Base-by-base conservation (phyloP, 2,888 invertebrate genomes). In the Achlya flavicornis region DNA sequence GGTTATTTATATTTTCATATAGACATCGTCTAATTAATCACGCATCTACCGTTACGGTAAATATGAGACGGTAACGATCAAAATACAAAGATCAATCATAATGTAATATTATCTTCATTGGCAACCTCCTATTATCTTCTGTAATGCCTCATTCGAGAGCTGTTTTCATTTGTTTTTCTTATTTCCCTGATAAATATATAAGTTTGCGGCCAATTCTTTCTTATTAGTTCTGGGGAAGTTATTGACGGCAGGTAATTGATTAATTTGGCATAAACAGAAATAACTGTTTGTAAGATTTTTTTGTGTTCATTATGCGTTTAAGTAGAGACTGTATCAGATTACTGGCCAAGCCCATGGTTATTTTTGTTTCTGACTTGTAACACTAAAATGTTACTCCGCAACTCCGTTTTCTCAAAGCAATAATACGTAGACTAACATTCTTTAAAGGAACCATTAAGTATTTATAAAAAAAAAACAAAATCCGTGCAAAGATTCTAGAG, bases 131-230 rank as follows among this genome's bases (percentile, higher is more conserved):
- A 53, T 53, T 53, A 53, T 53, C 53, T 19, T 10, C 16, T 8
- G 53, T 53, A 53, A 53, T 53, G 53, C 53, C 53, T 53, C 53
- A 53, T 53, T 53, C 53, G 53, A 53, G 53, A 19, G 53, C 19
- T 53, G 53, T 53, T 53, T 53, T 53, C 53, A 53, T 53, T 53
- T 53, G 53, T 53, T 53, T 53, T 53, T 53, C 53, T 19, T 53
- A 53, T 53, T 19, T 53, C 10, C 10, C 53, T 19, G 53, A 53
- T 53, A 53, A 53, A 53, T 53, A 19, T 53, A 53, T 53, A 53
- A 53, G 53, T 53, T 53, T 53, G 53, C 53, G n/a, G 48, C 7
- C 53, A 3, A 53, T 48, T 48, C 48, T n/a, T 48, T 48, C 41
- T 41, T 53, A 53, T 53, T 53, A 10, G 10, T 53, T 53, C 14